Evolutionary conservation across 2,113 vertebrate species (phyloP).

Genomic region (Nerophis ophidion): DNA sequence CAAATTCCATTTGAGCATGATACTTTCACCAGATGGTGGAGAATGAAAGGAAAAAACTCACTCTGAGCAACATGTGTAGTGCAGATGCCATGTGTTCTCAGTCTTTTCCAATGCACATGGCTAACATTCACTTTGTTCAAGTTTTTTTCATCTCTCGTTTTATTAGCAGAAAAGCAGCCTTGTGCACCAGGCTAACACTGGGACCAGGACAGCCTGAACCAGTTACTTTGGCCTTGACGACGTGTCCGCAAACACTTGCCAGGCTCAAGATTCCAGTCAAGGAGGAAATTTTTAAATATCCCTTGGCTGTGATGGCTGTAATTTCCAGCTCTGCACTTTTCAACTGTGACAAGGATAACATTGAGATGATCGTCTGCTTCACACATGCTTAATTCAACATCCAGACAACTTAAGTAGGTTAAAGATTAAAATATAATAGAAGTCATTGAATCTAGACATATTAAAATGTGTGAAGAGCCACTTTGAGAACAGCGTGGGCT

Average conservation of each 20-base stretch:
- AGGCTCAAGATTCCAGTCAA: constrained; percentile 45
- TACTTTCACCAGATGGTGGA: not conserved
- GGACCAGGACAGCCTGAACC: constrained; percentile 58
- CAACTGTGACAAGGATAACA: constrained; percentile 24
- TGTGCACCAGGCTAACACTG: constrained; percentile 37
- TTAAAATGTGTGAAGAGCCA: constrained; percentile 30
- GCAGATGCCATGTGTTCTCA: not conserved
- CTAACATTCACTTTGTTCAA: constrained; percentile 20
- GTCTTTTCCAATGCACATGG: constrained; percentile 1
- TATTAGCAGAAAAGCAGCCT: constrained; percentile 43
- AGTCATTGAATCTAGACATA: not conserved
- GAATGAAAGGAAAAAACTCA: not conserved
- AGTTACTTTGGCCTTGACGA: constrained; percentile 51
- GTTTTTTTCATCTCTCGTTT: constrained; percentile 48
- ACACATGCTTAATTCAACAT: not conserved
- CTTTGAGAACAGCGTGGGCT: constrained; percentile 6
- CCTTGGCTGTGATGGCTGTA: constrained; percentile 40
- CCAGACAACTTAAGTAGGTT: not conserved
- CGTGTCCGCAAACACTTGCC: constrained; percentile 46
- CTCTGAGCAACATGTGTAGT: not conserved
- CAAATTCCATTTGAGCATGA: no score
- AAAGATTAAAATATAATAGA: not conserved
- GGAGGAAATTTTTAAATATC: constrained; percentile 35
- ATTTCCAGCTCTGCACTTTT: constrained; percentile 35
- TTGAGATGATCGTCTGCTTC: not conserved